Percentiles rank a stretch among this genome's conserved stretches.
phyloP scores from a whole-genome alignment of 2,888 invertebrate genomes.

The Macrosiphum euphorbiae region DNA sequence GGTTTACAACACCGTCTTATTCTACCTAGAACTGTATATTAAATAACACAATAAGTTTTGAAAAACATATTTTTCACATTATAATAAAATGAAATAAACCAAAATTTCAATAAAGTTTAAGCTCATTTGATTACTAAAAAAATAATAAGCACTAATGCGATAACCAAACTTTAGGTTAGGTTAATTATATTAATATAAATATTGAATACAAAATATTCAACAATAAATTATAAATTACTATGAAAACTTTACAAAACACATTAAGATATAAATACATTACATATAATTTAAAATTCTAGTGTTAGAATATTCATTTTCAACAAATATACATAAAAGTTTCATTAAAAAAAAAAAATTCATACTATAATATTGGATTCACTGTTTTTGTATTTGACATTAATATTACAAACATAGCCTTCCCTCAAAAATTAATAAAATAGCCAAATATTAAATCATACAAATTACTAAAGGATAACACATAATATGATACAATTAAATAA shows the following conservation, averaged over 20 bases:
- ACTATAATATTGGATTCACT: neutral
- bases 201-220: neutral
- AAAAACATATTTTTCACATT: neutral
- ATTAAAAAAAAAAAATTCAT: neutral
- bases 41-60: constrained; percentile 3
- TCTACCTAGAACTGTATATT: constrained; percentile 15
- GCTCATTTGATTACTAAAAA: neutral
- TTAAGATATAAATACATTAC: neutral
- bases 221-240: neutral
- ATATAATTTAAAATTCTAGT: neutral
- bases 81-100: neutral
- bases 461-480: neutral
- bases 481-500: neutral
- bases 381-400: neutral
- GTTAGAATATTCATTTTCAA: neutral
- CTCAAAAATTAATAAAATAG: neutral
- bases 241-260: neutral
- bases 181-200: neutral
- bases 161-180: neutral
- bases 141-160: constrained; percentile 34
- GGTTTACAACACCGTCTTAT: constrained; percentile 23
- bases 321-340: neutral
- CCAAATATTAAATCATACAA: neutral
- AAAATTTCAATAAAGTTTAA: neutral
- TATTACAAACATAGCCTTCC: neutral